Conservation (phyloP, 2,113 vertebrate species). For the Origma solitaria region DNA sequence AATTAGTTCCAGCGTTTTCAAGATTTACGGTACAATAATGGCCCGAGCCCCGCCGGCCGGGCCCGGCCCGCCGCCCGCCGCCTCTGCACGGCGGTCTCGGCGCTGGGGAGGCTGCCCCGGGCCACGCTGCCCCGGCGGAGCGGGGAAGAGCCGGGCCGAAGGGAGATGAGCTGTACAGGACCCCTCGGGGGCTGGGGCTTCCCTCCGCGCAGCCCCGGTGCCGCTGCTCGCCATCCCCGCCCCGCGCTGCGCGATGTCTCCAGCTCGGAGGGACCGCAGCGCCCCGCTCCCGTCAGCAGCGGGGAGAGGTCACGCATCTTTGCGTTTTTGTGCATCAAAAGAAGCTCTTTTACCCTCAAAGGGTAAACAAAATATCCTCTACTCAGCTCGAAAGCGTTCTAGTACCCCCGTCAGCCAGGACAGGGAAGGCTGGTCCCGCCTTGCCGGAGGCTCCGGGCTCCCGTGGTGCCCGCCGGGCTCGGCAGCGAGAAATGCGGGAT, state of each 20-base stretch:
- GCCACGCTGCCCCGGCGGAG: neutral
- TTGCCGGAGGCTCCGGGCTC: neutral
- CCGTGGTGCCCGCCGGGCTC: neutral
- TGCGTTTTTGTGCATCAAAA: neutral
- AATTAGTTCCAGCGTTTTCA: constrained; percentile 83
- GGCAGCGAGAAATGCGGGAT: neutral
- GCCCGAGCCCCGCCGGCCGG: neutral
- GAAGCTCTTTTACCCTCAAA: accelerated
- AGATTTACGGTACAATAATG: constrained; percentile 79
- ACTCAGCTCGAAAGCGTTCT: neutral
- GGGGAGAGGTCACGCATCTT: no score
- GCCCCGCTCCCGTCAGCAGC: neutral
- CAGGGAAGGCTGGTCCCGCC: neutral
- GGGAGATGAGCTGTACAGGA: neutral
- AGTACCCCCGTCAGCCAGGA: neutral
- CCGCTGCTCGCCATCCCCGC: neutral
- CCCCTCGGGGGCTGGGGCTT: neutral
- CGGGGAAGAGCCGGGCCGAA: neutral
- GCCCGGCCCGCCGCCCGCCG: neutral
- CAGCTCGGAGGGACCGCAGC: neutral
- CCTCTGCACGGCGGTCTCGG: neutral
- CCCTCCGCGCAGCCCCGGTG: neutral
- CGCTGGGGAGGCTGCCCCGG: neutral
- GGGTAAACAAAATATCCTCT: neutral
- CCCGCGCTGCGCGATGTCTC: no score